Conservation (phyloP, 2,888 invertebrate species). For the Tenodera sinensis region DNA sequence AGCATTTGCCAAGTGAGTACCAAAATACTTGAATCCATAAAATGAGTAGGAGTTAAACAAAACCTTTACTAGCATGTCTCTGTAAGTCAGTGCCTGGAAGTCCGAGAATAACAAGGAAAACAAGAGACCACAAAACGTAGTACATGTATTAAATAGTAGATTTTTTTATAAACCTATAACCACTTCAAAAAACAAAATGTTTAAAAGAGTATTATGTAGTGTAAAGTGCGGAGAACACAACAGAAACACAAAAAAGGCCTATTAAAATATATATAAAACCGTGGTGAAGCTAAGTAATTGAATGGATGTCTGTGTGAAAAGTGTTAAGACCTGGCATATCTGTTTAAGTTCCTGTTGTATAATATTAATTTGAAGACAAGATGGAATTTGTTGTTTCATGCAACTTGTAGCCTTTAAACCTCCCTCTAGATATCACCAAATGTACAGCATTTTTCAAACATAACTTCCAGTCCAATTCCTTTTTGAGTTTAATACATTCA, state of each 20-base stretch:
- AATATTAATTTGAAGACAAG: not conserved
- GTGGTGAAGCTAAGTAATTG: not conserved
- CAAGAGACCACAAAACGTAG: not conserved
- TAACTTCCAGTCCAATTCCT: no score
- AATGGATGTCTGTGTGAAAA: not conserved
- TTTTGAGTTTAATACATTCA: no score
- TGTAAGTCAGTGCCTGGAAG: conserved; percentile 7
- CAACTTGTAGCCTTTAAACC: not conserved
- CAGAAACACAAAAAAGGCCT: not conserved
- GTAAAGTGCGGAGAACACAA: not conserved
- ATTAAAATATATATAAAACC: not conserved
- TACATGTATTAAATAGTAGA: not conserved
- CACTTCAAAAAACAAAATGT: not conserved
- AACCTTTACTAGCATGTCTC: not conserved
- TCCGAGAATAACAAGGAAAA: not conserved
- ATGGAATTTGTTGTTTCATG: not conserved
- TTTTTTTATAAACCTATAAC: not conserved
- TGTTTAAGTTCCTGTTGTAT: not conserved
- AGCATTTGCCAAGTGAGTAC: not conserved
- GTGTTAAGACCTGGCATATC: not conserved
- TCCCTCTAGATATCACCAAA: not conserved
- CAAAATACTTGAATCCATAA: not conserved
- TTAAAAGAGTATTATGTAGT: not conserved
- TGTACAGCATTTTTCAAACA: not conserved
- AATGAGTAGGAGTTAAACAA: not conserved